Evolutionary conservation across 1,140 invertebrate genomes (phyloP).

Genomic region (Catajapyx aquilonaris): DNA sequence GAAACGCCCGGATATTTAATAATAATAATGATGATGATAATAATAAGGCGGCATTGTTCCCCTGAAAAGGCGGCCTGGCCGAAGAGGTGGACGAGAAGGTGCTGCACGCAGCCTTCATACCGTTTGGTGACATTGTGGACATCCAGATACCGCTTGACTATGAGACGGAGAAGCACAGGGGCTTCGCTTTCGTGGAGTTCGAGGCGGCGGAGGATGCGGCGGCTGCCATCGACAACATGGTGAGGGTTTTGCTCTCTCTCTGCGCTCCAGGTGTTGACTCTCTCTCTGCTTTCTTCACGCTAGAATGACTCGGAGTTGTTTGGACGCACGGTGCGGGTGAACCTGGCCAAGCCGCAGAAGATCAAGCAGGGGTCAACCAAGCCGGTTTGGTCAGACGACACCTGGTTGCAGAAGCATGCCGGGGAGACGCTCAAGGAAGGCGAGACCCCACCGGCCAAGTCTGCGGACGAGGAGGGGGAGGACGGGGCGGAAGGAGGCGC

Average conservation of each 20-base stretch:
- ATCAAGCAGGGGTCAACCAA: slow-evolving; percentile 85
- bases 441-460: no score
- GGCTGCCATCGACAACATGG: slow-evolving; percentile 98
- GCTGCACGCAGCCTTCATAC: slow-evolving; percentile 87
- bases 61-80: slow-evolving; percentile 82
- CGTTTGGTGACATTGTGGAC: slow-evolving; percentile 93
- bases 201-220: slow-evolving; percentile 85
- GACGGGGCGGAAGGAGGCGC: no score
- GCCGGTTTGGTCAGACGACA: slow-evolving; percentile 92
- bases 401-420: slow-evolving; percentile 87
- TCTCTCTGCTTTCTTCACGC: background rate
- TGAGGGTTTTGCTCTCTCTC: no score
- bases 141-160: slow-evolving; percentile 96
- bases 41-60: no score
- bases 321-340: slow-evolving; percentile 89
- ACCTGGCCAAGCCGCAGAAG: slow-evolving; percentile 87
- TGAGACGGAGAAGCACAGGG: slow-evolving; percentile 89
- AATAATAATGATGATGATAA: no score
- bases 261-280: background rate
- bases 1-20: no score
- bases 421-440: slow-evolving; percentile 50
- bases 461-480: no score
- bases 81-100: slow-evolving; percentile 96
- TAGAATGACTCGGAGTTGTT: slow-evolving; percentile 98
- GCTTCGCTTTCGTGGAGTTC: slow-evolving; percentile 97